Percentiles rank a stretch among this genome's conserved stretches.
phyloP scores from a whole-genome alignment of 2,113 vertebrate genomes.

The Trematomus loennbergii region DNA sequence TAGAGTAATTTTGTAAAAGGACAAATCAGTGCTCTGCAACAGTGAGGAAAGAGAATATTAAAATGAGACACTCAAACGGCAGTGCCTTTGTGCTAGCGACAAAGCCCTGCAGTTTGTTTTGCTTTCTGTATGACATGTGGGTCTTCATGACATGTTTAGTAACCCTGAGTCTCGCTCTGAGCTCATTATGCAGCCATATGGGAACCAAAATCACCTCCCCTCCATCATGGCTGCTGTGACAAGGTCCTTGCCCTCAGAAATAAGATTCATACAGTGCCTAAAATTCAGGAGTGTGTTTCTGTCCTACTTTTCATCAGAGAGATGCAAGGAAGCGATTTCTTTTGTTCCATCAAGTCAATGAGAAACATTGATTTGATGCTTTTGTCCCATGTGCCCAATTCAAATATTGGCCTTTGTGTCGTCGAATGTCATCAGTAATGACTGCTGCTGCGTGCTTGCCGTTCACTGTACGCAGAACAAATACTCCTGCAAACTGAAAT shows the following conservation, averaged over 20 bases:
- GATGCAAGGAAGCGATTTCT: constrained; percentile 48
- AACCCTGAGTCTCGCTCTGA: constrained; percentile 39
- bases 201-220: constrained; percentile 51
- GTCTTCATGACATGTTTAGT: too few relatives aligned
- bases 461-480: constrained; percentile 32
- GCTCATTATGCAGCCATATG: constrained; percentile 63
- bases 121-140: constrained; percentile 27
- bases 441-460: constrained; percentile 17
- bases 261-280: constrained; percentile 32
- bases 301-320: constrained; percentile 33
- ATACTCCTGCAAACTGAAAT: constrained; percentile 23
- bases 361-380: constrained; percentile 47
- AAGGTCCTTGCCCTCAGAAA: constrained; percentile 42
- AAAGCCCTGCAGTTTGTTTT: constrained; percentile 47
- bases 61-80: constrained; percentile 29
- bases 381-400: constrained; percentile 32
- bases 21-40: constrained; percentile 39
- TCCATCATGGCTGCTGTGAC: constrained; percentile 57
- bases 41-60: constrained; percentile 25
- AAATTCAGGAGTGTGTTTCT: constrained; percentile 25
- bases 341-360: constrained; percentile 47
- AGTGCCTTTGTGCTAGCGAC: constrained; percentile 13
- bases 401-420: constrained; percentile 53
- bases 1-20: constrained; percentile 59
- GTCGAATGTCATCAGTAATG: constrained; percentile 51